Base-by-base conservation (phyloP, 2,797 vertebrate genomes). In the Melanotaenia nigrans region DNA sequence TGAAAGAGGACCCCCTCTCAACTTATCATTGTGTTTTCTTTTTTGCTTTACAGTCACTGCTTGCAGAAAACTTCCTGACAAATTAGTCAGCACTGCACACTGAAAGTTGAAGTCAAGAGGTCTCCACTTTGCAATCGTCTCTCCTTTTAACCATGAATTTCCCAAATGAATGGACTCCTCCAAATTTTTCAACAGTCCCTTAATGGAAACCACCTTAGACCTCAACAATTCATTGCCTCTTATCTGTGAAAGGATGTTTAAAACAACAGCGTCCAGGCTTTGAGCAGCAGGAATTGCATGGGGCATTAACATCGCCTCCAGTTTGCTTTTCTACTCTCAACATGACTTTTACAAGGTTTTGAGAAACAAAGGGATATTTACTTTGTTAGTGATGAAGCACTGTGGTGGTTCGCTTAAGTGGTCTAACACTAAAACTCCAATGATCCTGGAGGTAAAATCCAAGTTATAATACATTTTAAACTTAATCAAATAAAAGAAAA, bases 331-430 rank as follows among this genome's bases (percentile, higher is more conserved):
- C 61, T 74, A 55, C 36, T 65, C 78, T 68, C 32, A 13, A 58
- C 45, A 58, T 9, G 38, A 53, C 62, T 65, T 92, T 90, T 81
- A 91, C 70, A 73, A 73, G 66, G 38, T 57, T 80, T 77, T 49
- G 58, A 71, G 72, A 66, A 79, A 58, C 58, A 59, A 64, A 51
- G 58, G 1, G n/a, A 38, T 83, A 53, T 82, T 86, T 76, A 72
- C 83, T 84, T 82, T 85, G 71, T 60, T 54, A 72, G 49, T 60
- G 63, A 81, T 77, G 58, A 80, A 78, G 76, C 75, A 61, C 35
- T 11, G 54, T 22, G 36, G 36, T 60, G 61, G 67, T 59, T 36
- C 5, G 36, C 16, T 8, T 28, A 32, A 62, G 59, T 40, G 59
- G 22, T 45, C 24, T 53, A 42, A 72, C 30, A 55, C 18, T 32